Evolutionary conservation across 2,797 vertebrate species (phyloP), one percentile per base, ranked within the genome.

Genomic region (Calcarius lapponicus): DNA sequence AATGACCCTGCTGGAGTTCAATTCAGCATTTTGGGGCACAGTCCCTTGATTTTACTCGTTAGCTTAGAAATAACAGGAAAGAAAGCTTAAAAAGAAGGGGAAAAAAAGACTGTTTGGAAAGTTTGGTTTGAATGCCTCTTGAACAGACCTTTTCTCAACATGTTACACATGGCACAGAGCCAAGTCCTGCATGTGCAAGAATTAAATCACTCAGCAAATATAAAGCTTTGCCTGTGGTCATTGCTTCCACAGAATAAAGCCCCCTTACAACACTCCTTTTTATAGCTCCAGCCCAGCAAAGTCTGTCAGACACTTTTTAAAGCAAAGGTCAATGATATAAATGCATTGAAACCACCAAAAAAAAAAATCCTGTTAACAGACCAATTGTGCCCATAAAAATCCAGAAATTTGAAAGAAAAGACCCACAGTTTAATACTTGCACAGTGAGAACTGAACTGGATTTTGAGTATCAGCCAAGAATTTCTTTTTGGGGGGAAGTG

Each of bases 121-220:
- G 78, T 93, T 96, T 91, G 64, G 71, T 14, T 94, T 83, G 73
- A 87, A 94, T 91, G 76, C 79, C 95, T 80, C 80, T 93, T 61
- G 38, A 96, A 76, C 42, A 95, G 95, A 85, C 88, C 90, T 94
- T 96, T 93, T 94, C 93, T 95, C 81, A 94, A 94, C 96, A 93
- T 93, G 92, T 95, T 97, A 95, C 95, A 89, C 67, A 65, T 94
- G 97, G 97, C 95, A 38, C 47, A 32, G 13, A 64, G 95, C 97
- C 97, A 97, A 45, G 76, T 94, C 75, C 90, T 91, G 94, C 95
- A 92, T 96, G 90, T 92, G 78, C 91, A 96, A 97, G 97, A 98
- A 97, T 98, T 97, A 97, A 97, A 97, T 97, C 97, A 97, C 91
- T 97, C 96, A 96, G 96, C 95, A 90, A 96, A 97, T 95, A 97